A percentile compares a stretch with the other conserved stretches of the same genome.
phyloP scores from a whole-genome alignment of 2,113 vertebrate species.

The Perca schrenkii region DNA sequence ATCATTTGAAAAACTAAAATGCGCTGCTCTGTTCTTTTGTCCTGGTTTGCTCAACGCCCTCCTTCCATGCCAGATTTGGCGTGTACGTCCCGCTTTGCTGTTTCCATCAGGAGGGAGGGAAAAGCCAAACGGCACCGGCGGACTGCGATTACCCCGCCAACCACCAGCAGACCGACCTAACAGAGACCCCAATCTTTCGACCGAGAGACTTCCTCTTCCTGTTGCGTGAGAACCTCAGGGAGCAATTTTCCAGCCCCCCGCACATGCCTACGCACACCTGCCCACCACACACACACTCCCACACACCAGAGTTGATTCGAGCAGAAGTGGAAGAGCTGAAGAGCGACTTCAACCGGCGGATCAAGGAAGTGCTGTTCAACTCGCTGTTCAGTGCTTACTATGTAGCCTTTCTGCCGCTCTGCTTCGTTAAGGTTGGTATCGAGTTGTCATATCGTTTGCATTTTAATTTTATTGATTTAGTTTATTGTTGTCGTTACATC shows the following conservation, averaged over 20 bases:
- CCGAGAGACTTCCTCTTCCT: conserved; percentile 95
- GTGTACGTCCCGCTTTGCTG: conserved; percentile 98
- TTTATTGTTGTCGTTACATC: background rate
- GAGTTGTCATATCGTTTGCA: background rate
- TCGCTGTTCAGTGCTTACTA: conserved; percentile 99
- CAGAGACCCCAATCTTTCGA: conserved; percentile 87
- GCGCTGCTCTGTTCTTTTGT: conserved; percentile 10
- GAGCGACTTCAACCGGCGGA: conserved; percentile 97
- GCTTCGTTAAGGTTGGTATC: conserved; percentile 94
- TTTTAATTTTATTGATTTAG: background rate
- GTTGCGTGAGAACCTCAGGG: conserved; percentile 92
- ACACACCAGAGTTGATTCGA: conserved; percentile 95
- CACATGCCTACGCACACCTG: conserved; percentile 95
- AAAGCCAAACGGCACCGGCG: conserved; percentile 84
- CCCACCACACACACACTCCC: conserved; percentile 91
- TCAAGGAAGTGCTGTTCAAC: conserved; percentile 99
- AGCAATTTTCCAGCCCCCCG: conserved; percentile 91
- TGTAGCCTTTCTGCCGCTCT: conserved; percentile 96
- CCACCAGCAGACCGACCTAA: conserved; percentile 85
- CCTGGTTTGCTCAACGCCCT: background rate
- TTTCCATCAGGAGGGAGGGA: conserved; percentile 94
- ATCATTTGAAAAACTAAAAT: conserved; percentile 30
- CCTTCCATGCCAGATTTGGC: conserved; percentile 87
- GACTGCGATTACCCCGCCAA: conserved; percentile 89
- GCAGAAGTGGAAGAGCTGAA: conserved; percentile 97